Base-by-base conservation (phyloP, 2,797 vertebrate genomes). In the Bradypodion ventrale region DNA sequence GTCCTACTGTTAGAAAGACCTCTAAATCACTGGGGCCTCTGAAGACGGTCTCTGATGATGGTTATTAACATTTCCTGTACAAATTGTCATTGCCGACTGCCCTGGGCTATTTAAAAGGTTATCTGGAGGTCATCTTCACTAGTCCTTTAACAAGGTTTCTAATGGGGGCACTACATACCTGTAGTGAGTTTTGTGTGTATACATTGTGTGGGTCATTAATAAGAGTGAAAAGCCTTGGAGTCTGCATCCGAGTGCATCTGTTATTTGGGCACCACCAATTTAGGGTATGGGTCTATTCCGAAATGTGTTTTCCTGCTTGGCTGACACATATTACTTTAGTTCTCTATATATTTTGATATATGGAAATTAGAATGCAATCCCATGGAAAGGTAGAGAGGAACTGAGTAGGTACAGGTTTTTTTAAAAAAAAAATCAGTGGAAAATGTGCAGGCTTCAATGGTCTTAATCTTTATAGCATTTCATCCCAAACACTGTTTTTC, bases 61-160 rank as follows among this genome's bases (percentile, higher is more conserved):
- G 59, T 73, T 78, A 83, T 88, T 89, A 91, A 85, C 1, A 10
- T 82, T 89, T 93, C 87, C 84, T 73, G 29, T 90, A 89, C 72
- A 89, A 92, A 94, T 83, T 87, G 37, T 49, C 44, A 49, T 86
- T 78, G 65, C 35, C 86, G 49, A 78, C 19, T 23, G 78, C 82
- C n/a, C n/a, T 80, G 82, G 79, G 72, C 69, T 86, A 74, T 87
- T 88, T 82, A 78, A 86, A 88, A 92, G 86, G 69, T 85, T 87
- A 89, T 52, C 62, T 85, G 72, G 65, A 88, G 90, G 78, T 89
- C 84, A 84, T 21, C 46, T 80, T 85, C 79, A 86, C 75, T 32
- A 78, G 77, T 77, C 87, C 59, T 52, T 78, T 74, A 82, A 68
- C 63, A 66, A 81, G 69, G 78, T 42, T 87, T 62, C 15, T 5